Percentiles rank a stretch among this genome's conserved stretches.
Evolutionary conservation across 2,888 invertebrate species (phyloP).

Genomic region (Plebejus melissa): DNA sequence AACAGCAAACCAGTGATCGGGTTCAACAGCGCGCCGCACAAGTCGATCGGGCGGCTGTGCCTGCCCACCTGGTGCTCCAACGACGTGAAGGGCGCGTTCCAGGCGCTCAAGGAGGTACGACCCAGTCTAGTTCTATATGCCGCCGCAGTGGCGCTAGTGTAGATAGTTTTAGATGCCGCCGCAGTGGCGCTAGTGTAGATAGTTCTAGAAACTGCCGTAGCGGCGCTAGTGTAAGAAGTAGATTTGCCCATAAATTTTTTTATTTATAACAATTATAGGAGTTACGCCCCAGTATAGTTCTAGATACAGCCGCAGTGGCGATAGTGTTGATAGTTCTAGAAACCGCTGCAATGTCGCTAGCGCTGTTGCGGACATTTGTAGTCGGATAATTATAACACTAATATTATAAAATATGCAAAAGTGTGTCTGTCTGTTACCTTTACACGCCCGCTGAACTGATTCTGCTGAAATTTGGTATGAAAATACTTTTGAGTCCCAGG

Average conservation of each 20-base stretch:
- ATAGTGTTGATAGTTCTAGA: not conserved
- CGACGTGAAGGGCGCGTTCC: slow-evolving; percentile 87
- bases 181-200: not conserved
- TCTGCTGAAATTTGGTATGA: no score
- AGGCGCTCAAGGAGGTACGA: slow-evolving; percentile 85
- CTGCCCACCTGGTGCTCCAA: slow-evolving; percentile 91
- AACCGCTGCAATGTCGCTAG: not conserved
- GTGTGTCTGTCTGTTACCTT: no score
- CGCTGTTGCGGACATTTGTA: no score
- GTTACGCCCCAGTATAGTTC: not conserved
- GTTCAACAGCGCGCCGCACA: slow-evolving; percentile 96
- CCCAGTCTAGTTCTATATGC: not conserved
- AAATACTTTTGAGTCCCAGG: no score
- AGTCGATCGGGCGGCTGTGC: slow-evolving; percentile 96
- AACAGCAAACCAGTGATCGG: slow-evolving; percentile 94
- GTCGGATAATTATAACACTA: no score
- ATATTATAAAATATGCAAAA: no score
- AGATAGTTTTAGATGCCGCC: not conserved
- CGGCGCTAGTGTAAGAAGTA: not conserved
- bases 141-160: not conserved
- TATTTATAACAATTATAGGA: no score
- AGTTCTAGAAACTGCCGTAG: not conserved
- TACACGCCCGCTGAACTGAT: no score
- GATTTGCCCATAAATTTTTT: no score
- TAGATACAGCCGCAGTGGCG: not conserved